Evolutionary conservation across 2,888 invertebrate species (phyloP).

Genomic region (Andrena bucephala): DNA sequence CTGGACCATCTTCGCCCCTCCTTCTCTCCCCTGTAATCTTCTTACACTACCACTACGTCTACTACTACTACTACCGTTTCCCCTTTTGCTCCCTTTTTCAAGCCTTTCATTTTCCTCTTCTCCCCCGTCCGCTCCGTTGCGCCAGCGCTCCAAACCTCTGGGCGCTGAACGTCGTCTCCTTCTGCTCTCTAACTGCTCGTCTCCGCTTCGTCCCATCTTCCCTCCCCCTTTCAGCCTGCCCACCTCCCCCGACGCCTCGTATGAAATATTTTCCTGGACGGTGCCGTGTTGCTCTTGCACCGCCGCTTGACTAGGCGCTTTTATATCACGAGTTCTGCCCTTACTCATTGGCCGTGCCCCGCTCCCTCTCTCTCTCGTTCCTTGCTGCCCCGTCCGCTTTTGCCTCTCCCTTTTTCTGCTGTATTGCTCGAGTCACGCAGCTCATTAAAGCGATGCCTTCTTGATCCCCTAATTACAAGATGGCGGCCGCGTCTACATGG

Average conservation of each 20-base stretch:
- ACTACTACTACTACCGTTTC: conserved; percentile 23
- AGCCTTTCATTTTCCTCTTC: conserved; percentile 46
- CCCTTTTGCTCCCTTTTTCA: conserved; percentile 36
- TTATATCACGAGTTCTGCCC: conserved; percentile 67
- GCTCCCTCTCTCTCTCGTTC: not conserved
- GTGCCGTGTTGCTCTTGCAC: conserved; percentile 66
- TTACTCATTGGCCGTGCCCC: conserved; percentile 36
- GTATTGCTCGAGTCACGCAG: conserved; percentile 72
- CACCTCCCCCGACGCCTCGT: conserved; percentile 51
- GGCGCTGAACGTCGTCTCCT: conserved; percentile 21
- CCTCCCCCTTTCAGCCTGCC: conserved; percentile 15
- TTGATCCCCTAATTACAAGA: conserved; percentile 84
- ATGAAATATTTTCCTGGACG: conserved; percentile 77
- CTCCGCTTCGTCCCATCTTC: conserved; percentile 10
- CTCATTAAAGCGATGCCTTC: conserved; percentile 83
- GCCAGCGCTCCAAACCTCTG: conserved; percentile 10
- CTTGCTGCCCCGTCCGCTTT: conserved; percentile 12
- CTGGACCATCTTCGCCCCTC: not conserved
- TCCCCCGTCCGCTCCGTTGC: conserved; percentile 15
- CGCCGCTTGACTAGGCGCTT: conserved; percentile 56
- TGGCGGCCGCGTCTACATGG: conserved; percentile 82
- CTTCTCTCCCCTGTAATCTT: conserved; percentile 28
- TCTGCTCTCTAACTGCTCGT: conserved; percentile 28
- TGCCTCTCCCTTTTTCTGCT: conserved; percentile 51
- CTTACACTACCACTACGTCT: conserved; percentile 28